Base-by-base conservation (phyloP, 1,140 invertebrate genomes). In the Charaxes varanes region DNA sequence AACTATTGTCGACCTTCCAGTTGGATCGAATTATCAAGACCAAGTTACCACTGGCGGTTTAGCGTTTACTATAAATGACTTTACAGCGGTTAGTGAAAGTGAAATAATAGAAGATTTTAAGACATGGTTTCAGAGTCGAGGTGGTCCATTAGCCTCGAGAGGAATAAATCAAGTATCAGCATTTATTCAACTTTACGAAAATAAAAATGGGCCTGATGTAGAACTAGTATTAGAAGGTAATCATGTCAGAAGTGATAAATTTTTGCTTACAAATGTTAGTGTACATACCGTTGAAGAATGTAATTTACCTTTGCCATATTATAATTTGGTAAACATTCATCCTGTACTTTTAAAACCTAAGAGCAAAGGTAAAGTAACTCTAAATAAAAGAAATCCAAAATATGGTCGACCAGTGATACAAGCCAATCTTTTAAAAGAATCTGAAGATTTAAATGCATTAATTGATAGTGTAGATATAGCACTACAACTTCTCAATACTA, bases 341-440 rank as follows among this genome's bases (percentile, higher is more conserved):
- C 94, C 94, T 0, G 91, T 96, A 81, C 61, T 95, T 17, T 62
- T 97, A n/a, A 86, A 94, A 32, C 93, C 94, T 0, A 89, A 88
- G 53, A 95, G 93, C 53, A 86, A 85, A 45, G 96, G 96, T 1
- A 84, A 88, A 24, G 91, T 98, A 2, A 90, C 89, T 31, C 67
- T 98, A 3, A 86, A 92, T 11, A 93, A 90, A 42, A 88, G 87
- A 21, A 93, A 97, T 80, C 97, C 97, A 4, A 81, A 16, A 90
- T 91, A 60, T 48, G 91, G 95, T 43, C 90, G 95, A 60, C 97
- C 97, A 0, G 80, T 94, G 1, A 95, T 99, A 36, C 92, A 96
- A 74, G 95, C 97, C 0, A 97, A 96, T 65, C 95, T 97, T 46
- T 89, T 97, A 26, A 87, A 88, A n/a, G 91, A 95, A 42, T 87